A percentile compares a stretch with the other conserved stretches of the same genome.
phyloP scores from a whole-genome alignment of 53 echinoderm and acorn worm species.

The Patiria pectinifera region DNA sequence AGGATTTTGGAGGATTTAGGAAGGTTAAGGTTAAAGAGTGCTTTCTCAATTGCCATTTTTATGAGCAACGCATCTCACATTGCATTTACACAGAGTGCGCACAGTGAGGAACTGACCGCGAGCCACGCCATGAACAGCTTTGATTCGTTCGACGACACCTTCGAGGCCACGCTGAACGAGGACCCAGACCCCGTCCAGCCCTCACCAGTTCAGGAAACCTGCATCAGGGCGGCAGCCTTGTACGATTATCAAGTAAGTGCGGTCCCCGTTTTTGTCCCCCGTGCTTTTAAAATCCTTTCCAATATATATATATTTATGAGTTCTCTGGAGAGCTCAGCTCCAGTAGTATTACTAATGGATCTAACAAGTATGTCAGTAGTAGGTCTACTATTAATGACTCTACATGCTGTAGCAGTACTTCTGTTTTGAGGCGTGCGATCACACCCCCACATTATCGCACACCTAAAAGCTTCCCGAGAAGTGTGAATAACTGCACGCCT shows the following conservation, averaged over 20 bases:
- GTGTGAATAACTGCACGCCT: too few relatives aligned
- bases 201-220: neutral
- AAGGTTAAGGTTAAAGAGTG: neutral
- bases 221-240: constrained; percentile 31
- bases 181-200: neutral
- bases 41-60: too few relatives aligned
- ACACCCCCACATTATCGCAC: too few relatives aligned
- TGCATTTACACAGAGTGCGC: neutral
- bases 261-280: neutral
- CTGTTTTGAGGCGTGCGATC: too few relatives aligned
- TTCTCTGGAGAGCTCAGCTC: too few relatives aligned
- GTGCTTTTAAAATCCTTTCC: too few relatives aligned
- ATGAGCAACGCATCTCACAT: neutral
- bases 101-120: constrained; percentile 2
- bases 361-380: too few relatives aligned
- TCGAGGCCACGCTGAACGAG: constrained; percentile 21
- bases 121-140: constrained; percentile 53
- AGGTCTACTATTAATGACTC: too few relatives aligned
- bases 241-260: constrained; percentile 44
- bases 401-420: too few relatives aligned
- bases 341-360: too few relatives aligned
- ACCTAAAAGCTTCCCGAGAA: too few relatives aligned
- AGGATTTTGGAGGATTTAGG: neutral
- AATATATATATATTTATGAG: too few relatives aligned
- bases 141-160: constrained; percentile 52